phyloP scores from a whole-genome alignment of 2,888 invertebrate species.

The Drosophila monieri region DNA sequence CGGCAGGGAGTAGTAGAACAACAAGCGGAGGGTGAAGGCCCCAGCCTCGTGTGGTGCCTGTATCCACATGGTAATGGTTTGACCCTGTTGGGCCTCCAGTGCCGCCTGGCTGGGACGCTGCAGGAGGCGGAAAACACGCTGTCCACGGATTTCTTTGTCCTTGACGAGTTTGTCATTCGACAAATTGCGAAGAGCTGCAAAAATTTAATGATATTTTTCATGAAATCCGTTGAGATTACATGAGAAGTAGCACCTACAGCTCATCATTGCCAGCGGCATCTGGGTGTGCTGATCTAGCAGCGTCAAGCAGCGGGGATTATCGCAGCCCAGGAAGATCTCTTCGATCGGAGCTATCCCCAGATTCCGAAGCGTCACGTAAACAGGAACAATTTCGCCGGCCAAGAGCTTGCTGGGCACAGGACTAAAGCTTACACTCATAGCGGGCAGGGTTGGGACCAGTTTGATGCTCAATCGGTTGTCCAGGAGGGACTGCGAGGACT shows the following conservation, averaged over 20 bases:
- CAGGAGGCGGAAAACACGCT: conserved; percentile 81
- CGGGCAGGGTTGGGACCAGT: conserved; percentile 91
- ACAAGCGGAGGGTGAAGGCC: conserved; percentile 87
- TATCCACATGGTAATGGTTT: conserved; percentile 86
- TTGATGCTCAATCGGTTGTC: conserved; percentile 90
- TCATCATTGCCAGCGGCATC: conserved; percentile 82
- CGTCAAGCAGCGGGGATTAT: conserved; percentile 82
- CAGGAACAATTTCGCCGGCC: conserved; percentile 88
- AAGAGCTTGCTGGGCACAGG: conserved; percentile 88
- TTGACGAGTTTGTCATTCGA: conserved; percentile 83
- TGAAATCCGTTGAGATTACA: conserved; percentile 1
- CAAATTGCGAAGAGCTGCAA: conserved; percentile 78
- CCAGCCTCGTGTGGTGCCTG: conserved; percentile 89
- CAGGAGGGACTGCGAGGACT: conserved; percentile 67
- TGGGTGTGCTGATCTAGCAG: conserved; percentile 79
- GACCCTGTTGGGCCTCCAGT: conserved; percentile 80
- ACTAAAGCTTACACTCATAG: conserved; percentile 89
- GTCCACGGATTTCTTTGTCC: conserved; percentile 83
- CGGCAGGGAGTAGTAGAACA: conserved; percentile 89
- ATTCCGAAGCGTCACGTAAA: conserved; percentile 87
- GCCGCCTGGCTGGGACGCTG: conserved; percentile 63
- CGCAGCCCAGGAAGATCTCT: conserved; percentile 86
- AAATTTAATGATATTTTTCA: not conserved
- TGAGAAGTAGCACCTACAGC: conserved; percentile 69
- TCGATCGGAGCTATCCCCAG: conserved; percentile 87